Evolutionary conservation across 2,888 invertebrate species (phyloP), one percentile per base, ranked within the genome.

Genomic region (Callosobruchus maculatus): DNA sequence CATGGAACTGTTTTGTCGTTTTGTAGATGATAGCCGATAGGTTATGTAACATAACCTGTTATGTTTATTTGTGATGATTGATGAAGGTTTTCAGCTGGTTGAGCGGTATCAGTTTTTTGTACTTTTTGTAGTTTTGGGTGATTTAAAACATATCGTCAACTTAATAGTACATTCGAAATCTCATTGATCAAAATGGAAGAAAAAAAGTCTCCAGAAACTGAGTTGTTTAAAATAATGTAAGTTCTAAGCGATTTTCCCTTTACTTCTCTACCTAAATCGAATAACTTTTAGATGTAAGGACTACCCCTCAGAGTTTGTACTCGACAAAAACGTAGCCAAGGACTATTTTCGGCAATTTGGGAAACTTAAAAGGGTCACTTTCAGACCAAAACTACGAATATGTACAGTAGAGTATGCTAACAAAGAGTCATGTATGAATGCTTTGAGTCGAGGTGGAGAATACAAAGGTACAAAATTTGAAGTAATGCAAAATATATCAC

Each of bases 281-380:
- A 31, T 21, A 21, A 70, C 21, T 80, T 81, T 67, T 75, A 92
- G 92, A 67, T 93, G 93, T 82, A 87, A 88, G 49, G 89, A 91
- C 82, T 92, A 93, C 70, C 94, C 94, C 0, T 90, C 91, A 31
- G 85, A 88, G 9, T 88, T 94, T 73, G 87, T 93, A 72, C 88
- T 92, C 72, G 91, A 92, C 78, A 90, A 89, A 83, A 84, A 88
- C 71, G 83, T 90, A 0, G 92, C 93, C 0, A 91, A 91, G 79
- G 88, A 90, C 74, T 92, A 94, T 84, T 94, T 94, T 76, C 88
- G 90, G 21, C 90, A 92, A 82, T 96, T 92, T 88, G 96, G 96
- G 0, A 89, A 88, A 68, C 90, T 95, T 1, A 89, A 89, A 20
- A 90, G 91, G 77, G 90, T 95, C 71, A 89, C 90, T 67, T 87